A percentile compares a stretch with the other conserved stretches of the same genome.
Evolutionary conservation across 2,113 vertebrate species (phyloP).

Genomic region (Paracyprichromis sp.): DNA sequence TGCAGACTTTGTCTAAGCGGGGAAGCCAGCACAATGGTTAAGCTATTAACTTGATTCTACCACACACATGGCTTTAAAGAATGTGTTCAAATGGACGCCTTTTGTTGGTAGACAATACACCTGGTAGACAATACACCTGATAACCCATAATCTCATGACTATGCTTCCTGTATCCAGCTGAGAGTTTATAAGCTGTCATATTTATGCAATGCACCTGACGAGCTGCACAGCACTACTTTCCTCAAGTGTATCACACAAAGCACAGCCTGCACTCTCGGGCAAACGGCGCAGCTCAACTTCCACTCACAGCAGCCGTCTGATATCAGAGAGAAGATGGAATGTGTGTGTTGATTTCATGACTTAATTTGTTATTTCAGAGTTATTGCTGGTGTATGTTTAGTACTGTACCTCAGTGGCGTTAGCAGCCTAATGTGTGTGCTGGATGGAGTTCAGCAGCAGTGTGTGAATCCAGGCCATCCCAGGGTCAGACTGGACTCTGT

Average conservation of each 20-base stretch:
- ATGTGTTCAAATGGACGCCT: background rate
- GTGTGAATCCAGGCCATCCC: conserved; percentile 64
- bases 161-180: background rate
- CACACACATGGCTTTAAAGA: background rate
- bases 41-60: background rate
- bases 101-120: background rate
- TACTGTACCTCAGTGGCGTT: conserved; percentile 67
- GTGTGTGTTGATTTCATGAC: background rate
- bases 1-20: background rate
- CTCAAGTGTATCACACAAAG: background rate
- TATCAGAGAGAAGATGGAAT: background rate
- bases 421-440: conserved; percentile 56
- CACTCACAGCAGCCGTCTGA: background rate
- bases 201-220: conserved; percentile 29
- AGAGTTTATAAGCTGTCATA: background rate
- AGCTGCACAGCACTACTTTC: background rate
- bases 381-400: background rate
- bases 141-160: background rate
- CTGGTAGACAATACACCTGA: background rate
- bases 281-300: conserved; percentile 6
- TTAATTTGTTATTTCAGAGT: background rate
- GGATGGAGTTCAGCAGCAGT: conserved; percentile 51
- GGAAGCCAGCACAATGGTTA: background rate
- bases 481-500: conserved; percentile 45
- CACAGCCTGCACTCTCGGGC: background rate